Percentiles rank a stretch among this genome's conserved stretches.
Conservation (phyloP, 2,888 invertebrate genomes). For the Heliconius hortense region DNA sequence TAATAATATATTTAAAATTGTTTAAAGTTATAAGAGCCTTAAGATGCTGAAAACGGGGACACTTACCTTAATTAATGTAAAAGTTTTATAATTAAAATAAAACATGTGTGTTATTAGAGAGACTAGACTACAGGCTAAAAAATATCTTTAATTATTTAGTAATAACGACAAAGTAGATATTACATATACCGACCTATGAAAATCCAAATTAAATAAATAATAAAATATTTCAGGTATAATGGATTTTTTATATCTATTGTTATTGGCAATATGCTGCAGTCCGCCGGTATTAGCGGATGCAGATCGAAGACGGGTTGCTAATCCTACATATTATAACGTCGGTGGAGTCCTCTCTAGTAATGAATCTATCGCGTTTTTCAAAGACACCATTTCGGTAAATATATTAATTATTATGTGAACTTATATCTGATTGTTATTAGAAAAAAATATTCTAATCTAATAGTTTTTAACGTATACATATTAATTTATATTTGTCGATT, state of each 20-base stretch:
- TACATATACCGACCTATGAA: background rate
- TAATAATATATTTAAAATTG: too few species aligned
- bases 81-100: too few species aligned
- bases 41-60: too few species aligned
- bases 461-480: background rate
- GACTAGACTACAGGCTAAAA: background rate
- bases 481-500: conserved; percentile 48
- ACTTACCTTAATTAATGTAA: too few species aligned
- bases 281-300: conserved; percentile 56
- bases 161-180: background rate
- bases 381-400: conserved; percentile 91
- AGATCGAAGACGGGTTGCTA: conserved; percentile 72
- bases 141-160: background rate
- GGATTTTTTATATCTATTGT: conserved; percentile 52
- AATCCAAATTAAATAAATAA: background rate
- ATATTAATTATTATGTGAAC: background rate
- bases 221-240: conserved; percentile 35
- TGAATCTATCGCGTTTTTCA: conserved; percentile 90
- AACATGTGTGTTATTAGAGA: too few species aligned
- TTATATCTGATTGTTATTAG: too few species aligned
- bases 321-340: conserved; percentile 90
- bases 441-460: background rate
- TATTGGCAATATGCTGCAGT: conserved; percentile 44
- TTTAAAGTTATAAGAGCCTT: too few species aligned
- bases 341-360: conserved; percentile 95